Conservation (phyloP, 1,140 invertebrate species). For the Drosophila nikananu region DNA sequence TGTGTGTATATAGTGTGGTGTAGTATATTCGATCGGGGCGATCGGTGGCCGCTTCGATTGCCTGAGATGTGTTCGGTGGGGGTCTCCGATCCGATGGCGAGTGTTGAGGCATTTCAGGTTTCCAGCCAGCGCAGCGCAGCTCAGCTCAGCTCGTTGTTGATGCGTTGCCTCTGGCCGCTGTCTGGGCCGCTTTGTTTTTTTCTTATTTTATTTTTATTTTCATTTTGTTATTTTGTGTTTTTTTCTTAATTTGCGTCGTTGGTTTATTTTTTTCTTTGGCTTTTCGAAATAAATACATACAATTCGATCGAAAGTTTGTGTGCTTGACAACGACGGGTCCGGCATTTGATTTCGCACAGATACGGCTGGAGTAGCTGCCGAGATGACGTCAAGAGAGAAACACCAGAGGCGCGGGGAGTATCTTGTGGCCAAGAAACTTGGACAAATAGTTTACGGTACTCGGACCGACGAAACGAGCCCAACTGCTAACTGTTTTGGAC, state of each 20-base stretch:
- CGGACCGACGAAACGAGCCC: constrained; percentile 44
- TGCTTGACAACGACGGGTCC: constrained; percentile 69
- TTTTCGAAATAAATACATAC: constrained; percentile 77
- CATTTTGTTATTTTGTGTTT: constrained; percentile 30
- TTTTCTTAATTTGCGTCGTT: constrained; percentile 38
- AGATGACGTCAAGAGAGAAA: constrained; percentile 67
- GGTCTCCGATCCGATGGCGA: constrained; percentile 57
- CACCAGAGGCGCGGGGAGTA: constrained; percentile 25
- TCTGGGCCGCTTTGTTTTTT: constrained; percentile 72
- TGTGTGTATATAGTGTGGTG: constrained; percentile 21
- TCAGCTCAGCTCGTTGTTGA: constrained; percentile 53
- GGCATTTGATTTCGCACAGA: constrained; percentile 82
- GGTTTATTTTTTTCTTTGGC: constrained; percentile 20
- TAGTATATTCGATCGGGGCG: constrained; percentile 65
- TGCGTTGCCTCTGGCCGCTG: constrained; percentile 76
- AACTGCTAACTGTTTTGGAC: constrained; percentile 68
- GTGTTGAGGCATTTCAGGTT: constrained; percentile 82
- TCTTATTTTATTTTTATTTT: constrained; percentile 34
- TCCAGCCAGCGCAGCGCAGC: constrained; percentile 41
- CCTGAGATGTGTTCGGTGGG: constrained; percentile 69
- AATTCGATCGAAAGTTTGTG: constrained; percentile 78
- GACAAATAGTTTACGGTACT: constrained; percentile 81
- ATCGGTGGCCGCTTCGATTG: constrained; percentile 66
- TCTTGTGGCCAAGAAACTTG: constrained; percentile 71
- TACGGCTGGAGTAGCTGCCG: constrained; percentile 21